Conservation (phyloP, 2,888 invertebrate species). For the Cryptocephalus primarius region DNA sequence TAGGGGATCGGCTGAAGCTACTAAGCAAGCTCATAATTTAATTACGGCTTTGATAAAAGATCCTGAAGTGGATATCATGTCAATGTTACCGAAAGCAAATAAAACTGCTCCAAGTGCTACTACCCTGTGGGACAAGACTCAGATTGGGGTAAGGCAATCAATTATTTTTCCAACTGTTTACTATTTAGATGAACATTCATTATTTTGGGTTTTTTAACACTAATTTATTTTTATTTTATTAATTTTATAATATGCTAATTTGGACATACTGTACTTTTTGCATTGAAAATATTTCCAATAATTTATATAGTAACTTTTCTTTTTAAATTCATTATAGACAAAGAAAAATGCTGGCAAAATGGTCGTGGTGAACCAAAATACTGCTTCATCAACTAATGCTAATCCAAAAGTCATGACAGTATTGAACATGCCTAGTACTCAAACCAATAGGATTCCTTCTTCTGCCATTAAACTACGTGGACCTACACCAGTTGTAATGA, state of each 20-base stretch:
- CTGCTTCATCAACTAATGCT: slow-evolving; percentile 8
- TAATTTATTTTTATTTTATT: no score
- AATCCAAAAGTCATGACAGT: slow-evolving; percentile 24
- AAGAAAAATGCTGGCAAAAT: slow-evolving; percentile 34
- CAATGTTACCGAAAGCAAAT: slow-evolving; percentile 55
- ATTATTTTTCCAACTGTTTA: no score
- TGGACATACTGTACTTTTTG: no score
- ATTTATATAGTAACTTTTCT: no score
- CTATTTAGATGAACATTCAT: no score
- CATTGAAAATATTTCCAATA: no score
- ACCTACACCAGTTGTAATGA: slow-evolving; percentile 18
- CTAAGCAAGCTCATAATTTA: slow-evolving; percentile 82
- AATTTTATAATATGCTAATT: no score
- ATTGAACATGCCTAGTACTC: slow-evolving; percentile 19
- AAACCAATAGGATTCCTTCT: slow-evolving; percentile 13
- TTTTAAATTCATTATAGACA: slow-evolving; percentile 20
- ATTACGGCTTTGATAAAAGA: slow-evolving; percentile 90
- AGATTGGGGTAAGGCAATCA: slow-evolving; percentile 36
- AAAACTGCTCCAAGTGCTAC: slow-evolving; percentile 45
- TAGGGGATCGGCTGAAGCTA: slow-evolving; percentile 83
- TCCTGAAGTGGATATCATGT: slow-evolving; percentile 83
- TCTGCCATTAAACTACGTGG: slow-evolving; percentile 27
- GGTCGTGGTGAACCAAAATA: slow-evolving; percentile 6
- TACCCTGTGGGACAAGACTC: slow-evolving; percentile 47
- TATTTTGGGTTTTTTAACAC: no score